Base-by-base conservation (phyloP, 2,797 vertebrate genomes). In the Vultur gryphus region DNA sequence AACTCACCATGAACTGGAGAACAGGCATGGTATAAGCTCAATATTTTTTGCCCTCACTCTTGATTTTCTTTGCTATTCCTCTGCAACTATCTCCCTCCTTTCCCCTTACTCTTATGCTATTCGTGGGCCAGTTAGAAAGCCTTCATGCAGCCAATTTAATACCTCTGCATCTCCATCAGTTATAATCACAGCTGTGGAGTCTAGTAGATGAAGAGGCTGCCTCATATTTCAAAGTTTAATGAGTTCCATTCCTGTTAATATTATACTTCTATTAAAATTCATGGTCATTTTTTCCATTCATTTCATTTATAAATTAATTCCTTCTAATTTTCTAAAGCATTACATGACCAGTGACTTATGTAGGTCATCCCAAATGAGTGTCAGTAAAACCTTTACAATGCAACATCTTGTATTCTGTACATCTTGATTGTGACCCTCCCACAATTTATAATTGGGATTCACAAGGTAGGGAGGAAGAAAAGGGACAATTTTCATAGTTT, bases 251-350 rank as follows among this genome's bases (percentile, higher is more conserved):
- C 49, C 71, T 87, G 46, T 81, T 76, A 96, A 87, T 61, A 81
- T 58, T 77, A 80, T 20, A 80, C 35, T 80, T 89, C 51, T 70
- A 84, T 89, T 94, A 95, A 96, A 93, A 95, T 89, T 92, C 75
- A 37, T 87, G 15, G 78, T 52, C 6, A 70, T 75, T 92, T 95
- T 78, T 6, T 13, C 71, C 70, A 89, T 84, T 87, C 64, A 73
- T 92, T 96, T 94, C 1, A 85, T 89, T 94, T 94, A 77, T 59
- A 54, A 93, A 95, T 91, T 92, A 93, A 89, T 93, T 89, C 37
- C 28, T 91, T 71, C 59, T 81, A 84, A 87, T 93, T 95, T 94
- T 73, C 82, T 77, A 61, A 87, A 92, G 55, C n/a, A 78, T 80
- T 85, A 69, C 61, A 37, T 51, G 55, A 77, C 44, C 64, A 83